Conservation (phyloP, 2,797 vertebrate genomes). For the Microhierax caerulescens region DNA sequence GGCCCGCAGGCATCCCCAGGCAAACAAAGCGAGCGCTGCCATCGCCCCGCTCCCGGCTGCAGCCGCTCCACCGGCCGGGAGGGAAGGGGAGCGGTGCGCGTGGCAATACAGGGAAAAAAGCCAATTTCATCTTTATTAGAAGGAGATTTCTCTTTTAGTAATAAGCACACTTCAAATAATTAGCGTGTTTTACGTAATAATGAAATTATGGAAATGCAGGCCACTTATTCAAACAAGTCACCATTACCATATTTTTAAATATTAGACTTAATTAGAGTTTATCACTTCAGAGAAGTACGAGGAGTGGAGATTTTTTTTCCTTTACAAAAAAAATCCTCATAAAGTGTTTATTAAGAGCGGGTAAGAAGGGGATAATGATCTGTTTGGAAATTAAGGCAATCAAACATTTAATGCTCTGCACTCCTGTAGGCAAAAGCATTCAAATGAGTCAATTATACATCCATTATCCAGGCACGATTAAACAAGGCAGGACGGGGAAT, state of each 20-base stretch:
- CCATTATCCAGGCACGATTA: slow-evolving; percentile 92
- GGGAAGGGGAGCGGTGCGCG: slow-evolving; percentile 62
- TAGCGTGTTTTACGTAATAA: slow-evolving; percentile 98
- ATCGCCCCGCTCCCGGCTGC: background rate
- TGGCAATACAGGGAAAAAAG: slow-evolving; percentile 76
- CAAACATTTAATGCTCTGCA: slow-evolving; percentile 99
- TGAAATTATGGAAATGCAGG: slow-evolving; percentile 94
- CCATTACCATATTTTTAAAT: slow-evolving; percentile 98
- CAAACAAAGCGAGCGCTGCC: slow-evolving; percentile 39
- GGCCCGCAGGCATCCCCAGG: background rate
- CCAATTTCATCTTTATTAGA: slow-evolving; percentile 96
- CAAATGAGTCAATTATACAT: slow-evolving; percentile 99
- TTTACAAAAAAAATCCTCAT: slow-evolving; percentile 92
- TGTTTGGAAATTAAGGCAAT: slow-evolving; percentile 99
- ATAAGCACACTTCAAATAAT: slow-evolving; percentile 93
- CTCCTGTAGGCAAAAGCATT: slow-evolving; percentile 99
- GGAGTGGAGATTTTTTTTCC: slow-evolving; percentile 84
- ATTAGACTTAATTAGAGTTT: slow-evolving; percentile 99
- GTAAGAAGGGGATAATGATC: slow-evolving; percentile 97
- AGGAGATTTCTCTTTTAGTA: slow-evolving; percentile 90
- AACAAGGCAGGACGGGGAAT: slow-evolving; percentile 77
- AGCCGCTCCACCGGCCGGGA: slow-evolving; percentile 53
- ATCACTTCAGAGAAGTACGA: slow-evolving; percentile 87
- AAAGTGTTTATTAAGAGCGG: slow-evolving; percentile 99
- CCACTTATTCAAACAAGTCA: slow-evolving; percentile 91